These are phyloP conservation scores for Rhadina sibilatrix DNA, from an alignment of 2,113 vertebrate species.

Conservation along the genomic window DNA sequence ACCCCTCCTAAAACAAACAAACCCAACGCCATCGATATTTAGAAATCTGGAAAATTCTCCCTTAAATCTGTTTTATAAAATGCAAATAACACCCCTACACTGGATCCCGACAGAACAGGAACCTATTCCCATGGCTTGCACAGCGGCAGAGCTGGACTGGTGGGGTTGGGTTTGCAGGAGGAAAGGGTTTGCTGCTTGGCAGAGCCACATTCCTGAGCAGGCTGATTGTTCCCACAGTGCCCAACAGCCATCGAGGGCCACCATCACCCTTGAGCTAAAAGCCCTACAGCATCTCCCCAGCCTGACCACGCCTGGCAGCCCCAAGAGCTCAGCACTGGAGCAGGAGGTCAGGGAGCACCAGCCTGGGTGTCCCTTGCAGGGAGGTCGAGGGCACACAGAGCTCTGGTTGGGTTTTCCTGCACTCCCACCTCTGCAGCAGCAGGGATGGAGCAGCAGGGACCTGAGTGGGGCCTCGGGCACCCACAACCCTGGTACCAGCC, in stretches of 20 bases:
- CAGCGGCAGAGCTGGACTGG: neutral
- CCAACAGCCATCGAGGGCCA: neutral
- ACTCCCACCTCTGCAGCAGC: accelerated
- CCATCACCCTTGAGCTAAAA: neutral
- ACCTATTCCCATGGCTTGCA: neutral
- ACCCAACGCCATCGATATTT: accelerated
- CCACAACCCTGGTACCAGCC: neutral
- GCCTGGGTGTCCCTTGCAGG: accelerated
- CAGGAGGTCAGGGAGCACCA: neutral
- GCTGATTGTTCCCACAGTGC: neutral
- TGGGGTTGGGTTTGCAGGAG: neutral
- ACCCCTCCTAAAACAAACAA: neutral
- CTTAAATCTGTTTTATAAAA: neutral
- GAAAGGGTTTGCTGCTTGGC: neutral
- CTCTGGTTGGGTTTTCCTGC: accelerated
- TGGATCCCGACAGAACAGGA: neutral
- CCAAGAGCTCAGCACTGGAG: neutral
- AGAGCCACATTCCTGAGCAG: neutral
- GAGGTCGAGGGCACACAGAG: neutral
- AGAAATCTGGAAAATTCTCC: neutral
- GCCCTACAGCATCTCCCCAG: neutral
- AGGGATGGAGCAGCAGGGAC: neutral
- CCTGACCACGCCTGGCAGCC: neutral
- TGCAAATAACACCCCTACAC: neutral
- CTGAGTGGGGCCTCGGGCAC: neutral